A percentile compares a stretch with the other conserved stretches of the same genome.
These are phyloP conservation scores for Heliothis virescens DNA, from an alignment of 1,140 invertebrate genomes.

Conservation along the genomic window DNA sequence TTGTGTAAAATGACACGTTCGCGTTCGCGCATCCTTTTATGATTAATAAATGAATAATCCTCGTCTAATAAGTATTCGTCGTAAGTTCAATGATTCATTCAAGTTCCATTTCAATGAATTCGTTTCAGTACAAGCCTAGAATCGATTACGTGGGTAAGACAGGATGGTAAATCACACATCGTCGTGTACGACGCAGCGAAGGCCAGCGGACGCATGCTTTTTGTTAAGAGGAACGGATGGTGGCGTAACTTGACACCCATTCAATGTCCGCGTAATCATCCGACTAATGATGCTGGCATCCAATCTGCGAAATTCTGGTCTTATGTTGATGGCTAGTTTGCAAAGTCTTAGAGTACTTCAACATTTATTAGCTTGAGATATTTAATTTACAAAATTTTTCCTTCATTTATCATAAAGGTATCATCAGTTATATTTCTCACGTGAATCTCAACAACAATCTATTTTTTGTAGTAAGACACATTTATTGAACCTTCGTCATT, in stretches of 20 bases:
- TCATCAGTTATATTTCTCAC: no score
- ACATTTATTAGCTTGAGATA: no score
- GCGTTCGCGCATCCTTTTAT: neutral
- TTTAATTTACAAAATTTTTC: no score
- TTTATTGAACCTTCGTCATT: neutral
- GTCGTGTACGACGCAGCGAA: conserved; percentile 63
- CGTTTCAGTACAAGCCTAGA: neutral
- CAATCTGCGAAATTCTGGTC: conserved; percentile 53
- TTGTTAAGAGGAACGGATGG: conserved; percentile 63
- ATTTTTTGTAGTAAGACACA: no score
- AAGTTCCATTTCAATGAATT: conserved; percentile 20
- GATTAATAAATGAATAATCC: neutral
- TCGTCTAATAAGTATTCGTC: neutral
- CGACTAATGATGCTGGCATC: conserved; percentile 58
- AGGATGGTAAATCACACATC: conserved; percentile 58
- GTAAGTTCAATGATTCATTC: conserved; percentile 35
- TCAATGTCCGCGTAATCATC: conserved; percentile 60
- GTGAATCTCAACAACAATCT: no score
- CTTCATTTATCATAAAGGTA: no score
- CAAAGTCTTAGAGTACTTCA: no score
- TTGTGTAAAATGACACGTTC: conserved; percentile 4
- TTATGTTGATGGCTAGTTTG: neutral
- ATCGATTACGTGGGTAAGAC: conserved; percentile 54
- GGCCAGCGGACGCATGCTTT: conserved; percentile 70
- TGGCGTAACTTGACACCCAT: conserved; percentile 61